These are phyloP conservation scores for Trididemnum nubilum DNA, from an alignment of 23 tunicate genomes.

Conservation along the genomic window DNA sequence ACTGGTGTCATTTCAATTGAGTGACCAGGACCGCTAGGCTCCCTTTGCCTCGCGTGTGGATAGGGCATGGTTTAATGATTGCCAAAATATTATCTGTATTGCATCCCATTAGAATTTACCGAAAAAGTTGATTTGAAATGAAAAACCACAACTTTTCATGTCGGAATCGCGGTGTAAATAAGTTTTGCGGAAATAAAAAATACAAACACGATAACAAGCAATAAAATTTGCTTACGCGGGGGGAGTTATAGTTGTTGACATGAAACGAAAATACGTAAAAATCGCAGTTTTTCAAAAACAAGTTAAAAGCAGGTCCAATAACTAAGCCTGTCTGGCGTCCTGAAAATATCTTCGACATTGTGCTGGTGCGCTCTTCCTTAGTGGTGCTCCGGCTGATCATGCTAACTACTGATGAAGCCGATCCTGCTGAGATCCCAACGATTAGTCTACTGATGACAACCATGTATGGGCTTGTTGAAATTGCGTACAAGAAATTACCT, in stretches of 20 bases:
- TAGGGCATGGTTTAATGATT: no score
- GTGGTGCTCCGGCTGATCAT: not conserved
- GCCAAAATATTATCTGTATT: no score
- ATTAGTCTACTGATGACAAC: slow-evolving; percentile 22
- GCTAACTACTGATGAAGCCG: slow-evolving; percentile 23
- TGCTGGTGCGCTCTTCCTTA: slow-evolving; percentile 19
- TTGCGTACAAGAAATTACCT: slow-evolving; percentile 39
- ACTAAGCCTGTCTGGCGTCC: slow-evolving; percentile 34
- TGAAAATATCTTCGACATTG: slow-evolving; percentile 16
- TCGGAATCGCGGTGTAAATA: no score
- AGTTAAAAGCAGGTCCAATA: slow-evolving; percentile 24
- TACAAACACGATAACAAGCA: no score
- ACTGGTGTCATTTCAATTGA: no score
- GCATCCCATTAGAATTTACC: no score
- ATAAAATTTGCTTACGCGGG: not conserved
- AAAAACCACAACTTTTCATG: no score
- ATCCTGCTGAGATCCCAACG: slow-evolving; percentile 33
- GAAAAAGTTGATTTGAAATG: no score
- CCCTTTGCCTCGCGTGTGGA: no score
- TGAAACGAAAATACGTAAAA: not conserved
- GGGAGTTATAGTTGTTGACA: not conserved
- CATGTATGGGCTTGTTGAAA: slow-evolving; percentile 8
- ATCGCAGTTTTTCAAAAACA: not conserved
- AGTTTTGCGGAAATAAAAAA: no score
- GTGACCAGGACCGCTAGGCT: no score